These are phyloP conservation scores for Aquatica leii DNA, from an alignment of 2,888 invertebrate genomes.

Conservation along the genomic window DNA sequence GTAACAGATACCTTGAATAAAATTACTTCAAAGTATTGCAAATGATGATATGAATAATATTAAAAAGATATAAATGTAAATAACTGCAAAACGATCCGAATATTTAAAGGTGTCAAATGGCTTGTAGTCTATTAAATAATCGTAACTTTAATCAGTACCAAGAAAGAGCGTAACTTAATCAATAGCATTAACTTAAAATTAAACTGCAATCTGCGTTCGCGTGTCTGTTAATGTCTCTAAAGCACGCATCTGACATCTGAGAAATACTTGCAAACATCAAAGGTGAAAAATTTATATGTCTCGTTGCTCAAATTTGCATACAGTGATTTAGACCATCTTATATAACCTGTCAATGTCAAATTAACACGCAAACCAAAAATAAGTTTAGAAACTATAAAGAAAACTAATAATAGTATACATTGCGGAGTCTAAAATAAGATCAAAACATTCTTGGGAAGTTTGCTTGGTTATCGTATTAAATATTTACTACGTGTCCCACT, in stretches of 20 bases:
- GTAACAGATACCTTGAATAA: too few relatives aligned
- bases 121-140: conserved; percentile 36
- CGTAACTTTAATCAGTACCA: conserved; percentile 38
- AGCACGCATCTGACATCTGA: conserved; percentile 48
- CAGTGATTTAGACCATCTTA: conserved; percentile 51
- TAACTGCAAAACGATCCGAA: not conserved
- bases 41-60: too few relatives aligned
- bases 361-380: conserved; percentile 49
- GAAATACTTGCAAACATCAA: conserved; percentile 35
- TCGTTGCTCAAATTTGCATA: conserved; percentile 49
- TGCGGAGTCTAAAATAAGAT: not conserved
- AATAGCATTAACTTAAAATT: conserved; percentile 52
- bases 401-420: not conserved
- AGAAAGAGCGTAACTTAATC: conserved; percentile 54
- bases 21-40: too few relatives aligned
- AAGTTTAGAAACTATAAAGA: conserved; percentile 2
- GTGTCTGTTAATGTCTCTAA: conserved; percentile 50
- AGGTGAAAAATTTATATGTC: conserved; percentile 52
- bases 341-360: conserved; percentile 52
- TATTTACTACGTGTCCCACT: conserved; percentile 23
- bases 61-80: too few relatives aligned
- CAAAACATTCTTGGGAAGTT: not conserved
- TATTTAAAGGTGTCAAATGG: conserved; percentile 11
- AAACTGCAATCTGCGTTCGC: conserved; percentile 51
- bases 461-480: not conserved